Evolutionary conservation across 2,797 vertebrate genomes (phyloP).

Genomic region (Sebastes iracundus): DNA sequence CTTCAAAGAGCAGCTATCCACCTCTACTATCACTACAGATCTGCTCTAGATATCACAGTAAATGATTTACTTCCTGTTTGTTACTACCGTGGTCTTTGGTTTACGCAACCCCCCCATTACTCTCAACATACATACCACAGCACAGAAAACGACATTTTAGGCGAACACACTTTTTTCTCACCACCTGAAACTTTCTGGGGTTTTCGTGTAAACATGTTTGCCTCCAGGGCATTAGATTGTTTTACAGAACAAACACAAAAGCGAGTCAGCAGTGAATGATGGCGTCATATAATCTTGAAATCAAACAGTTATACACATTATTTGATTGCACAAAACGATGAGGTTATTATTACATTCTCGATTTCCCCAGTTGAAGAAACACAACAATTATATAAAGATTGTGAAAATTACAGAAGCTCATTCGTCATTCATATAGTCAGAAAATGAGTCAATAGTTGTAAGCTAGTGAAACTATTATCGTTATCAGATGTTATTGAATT

Average conservation of each 20-base stretch:
- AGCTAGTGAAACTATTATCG: neutral
- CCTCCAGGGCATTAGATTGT: neutral
- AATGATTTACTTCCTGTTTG: conserved; percentile 41
- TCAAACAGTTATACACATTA: neutral
- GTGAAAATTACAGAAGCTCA: neutral
- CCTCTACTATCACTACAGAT: neutral
- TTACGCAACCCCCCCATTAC: neutral
- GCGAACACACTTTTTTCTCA: neutral
- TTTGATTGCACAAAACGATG: conserved; percentile 46
- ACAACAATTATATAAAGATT: neutral
- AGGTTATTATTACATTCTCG: conserved; percentile 32
- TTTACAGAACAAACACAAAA: neutral
- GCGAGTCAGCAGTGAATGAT: neutral
- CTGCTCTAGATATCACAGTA: neutral
- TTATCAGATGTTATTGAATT: neutral
- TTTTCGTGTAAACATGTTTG: neutral
- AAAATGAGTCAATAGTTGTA: neutral
- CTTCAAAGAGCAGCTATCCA: neutral
- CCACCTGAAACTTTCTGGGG: neutral
- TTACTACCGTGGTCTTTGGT: neutral
- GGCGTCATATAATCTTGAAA: neutral
- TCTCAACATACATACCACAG: neutral
- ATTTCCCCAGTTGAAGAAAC: neutral
- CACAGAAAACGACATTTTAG: neutral
- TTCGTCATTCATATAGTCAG: conserved; percentile 4